Conservation (phyloP, 2,888 invertebrate species). For the Encarsia formosa region DNA sequence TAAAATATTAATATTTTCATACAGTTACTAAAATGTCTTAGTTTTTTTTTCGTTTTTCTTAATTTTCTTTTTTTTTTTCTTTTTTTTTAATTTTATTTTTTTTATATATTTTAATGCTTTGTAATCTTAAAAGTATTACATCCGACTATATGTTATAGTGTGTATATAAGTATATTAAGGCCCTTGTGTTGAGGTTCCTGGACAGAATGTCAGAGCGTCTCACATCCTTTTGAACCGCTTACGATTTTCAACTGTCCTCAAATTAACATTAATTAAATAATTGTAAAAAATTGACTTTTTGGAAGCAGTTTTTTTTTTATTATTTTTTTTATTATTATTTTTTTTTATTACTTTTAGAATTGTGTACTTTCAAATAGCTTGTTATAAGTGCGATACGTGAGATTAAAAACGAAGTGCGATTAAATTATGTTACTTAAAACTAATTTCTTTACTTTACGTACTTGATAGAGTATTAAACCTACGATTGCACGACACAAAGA, state of each 20-base stretch:
- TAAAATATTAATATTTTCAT: slow-evolving; percentile 24
- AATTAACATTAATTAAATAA: slow-evolving; percentile 13
- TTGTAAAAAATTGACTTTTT: too few species aligned
- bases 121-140: slow-evolving; percentile 30
- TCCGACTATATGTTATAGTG: slow-evolving; percentile 30
- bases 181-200: slow-evolving; percentile 42
- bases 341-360: too few species aligned
- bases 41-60: too few species aligned
- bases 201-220: slow-evolving; percentile 32
- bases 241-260: slow-evolving; percentile 40
- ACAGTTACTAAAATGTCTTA: slow-evolving; percentile 13
- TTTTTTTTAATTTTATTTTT: slow-evolving; percentile 18
- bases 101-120: slow-evolving; percentile 17
- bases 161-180: slow-evolving; percentile 45
- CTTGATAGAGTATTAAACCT: too few species aligned
- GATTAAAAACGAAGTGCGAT: too few species aligned
- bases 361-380: too few species aligned
- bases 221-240: slow-evolving; percentile 20
- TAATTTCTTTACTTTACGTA: too few species aligned
- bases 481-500: too few species aligned
- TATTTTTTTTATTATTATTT: too few species aligned
- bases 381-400: too few species aligned
- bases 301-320: too few species aligned
- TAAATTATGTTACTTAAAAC: too few species aligned
- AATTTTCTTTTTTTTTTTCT: slow-evolving; percentile 3